These are phyloP conservation scores for Microplitis manilae DNA, from an alignment of 2,888 invertebrate species.

Conservation along the genomic window DNA sequence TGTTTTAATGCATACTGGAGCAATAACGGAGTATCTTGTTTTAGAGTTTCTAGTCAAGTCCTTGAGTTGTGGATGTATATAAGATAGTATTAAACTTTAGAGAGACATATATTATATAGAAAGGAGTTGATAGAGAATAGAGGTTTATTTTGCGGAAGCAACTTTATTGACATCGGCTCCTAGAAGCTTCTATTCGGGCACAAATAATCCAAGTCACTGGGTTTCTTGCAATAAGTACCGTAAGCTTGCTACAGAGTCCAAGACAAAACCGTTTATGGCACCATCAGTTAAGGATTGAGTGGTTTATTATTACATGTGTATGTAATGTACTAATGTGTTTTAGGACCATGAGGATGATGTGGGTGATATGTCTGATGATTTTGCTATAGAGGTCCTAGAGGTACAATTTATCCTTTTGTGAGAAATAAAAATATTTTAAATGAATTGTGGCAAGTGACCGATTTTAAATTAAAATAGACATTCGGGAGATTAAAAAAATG, in stretches of 20 bases:
- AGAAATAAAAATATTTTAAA: neutral
- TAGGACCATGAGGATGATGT: too few relatives aligned
- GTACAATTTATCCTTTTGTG: too few relatives aligned
- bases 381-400: too few relatives aligned
- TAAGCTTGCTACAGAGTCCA: conserved; percentile 1
- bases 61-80: conserved; percentile 18
- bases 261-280: conserved; percentile 23
- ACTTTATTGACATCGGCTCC: conserved; percentile 19
- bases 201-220: conserved; percentile 35
- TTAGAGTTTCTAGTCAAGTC: conserved; percentile 2
- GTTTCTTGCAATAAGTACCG: conserved; percentile 37
- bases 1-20: conserved; percentile 43
- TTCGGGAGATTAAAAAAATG: neutral
- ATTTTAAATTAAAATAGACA: neutral
- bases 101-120: neutral
- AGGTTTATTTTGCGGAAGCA: conserved; percentile 15
- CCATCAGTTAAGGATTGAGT: neutral
- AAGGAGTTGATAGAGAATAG: conserved; percentile 1
- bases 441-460: neutral
- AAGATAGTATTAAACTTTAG: too few relatives aligned
- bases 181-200: neutral
- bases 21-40: conserved; percentile 41
- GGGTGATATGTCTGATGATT: neutral
- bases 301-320: neutral
- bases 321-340: neutral